Percentiles rank a stretch among this genome's conserved stretches.
phyloP scores from a whole-genome alignment of 2,797 vertebrate genomes.

The Falco cherrug region DNA sequence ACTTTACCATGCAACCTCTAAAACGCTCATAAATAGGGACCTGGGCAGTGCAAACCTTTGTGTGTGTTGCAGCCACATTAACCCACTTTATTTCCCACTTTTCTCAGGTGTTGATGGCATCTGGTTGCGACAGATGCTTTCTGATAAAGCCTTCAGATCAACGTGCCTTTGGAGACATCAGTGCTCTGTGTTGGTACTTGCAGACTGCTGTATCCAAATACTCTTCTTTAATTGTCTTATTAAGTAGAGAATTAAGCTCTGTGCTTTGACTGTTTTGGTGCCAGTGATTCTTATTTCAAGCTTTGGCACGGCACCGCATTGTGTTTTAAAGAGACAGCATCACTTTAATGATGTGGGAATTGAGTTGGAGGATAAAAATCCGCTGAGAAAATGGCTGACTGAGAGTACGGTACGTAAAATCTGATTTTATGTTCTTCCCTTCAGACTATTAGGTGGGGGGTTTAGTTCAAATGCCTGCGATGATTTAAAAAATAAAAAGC shows the following conservation, averaged over 20 bases:
- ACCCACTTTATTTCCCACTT: slow-evolving; percentile 35
- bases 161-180: slow-evolving; percentile 68
- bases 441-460: slow-evolving; percentile 59
- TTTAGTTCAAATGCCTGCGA: slow-evolving; percentile 55
- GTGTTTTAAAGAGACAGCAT: slow-evolving; percentile 63
- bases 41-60: not conserved
- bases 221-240: slow-evolving; percentile 74
- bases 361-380: slow-evolving; percentile 67
- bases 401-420: slow-evolving; percentile 47
- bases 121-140: slow-evolving; percentile 68
- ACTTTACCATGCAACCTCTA: not conserved
- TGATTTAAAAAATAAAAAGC: slow-evolving; percentile 74
- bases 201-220: slow-evolving; percentile 65
- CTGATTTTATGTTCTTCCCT: slow-evolving; percentile 64
- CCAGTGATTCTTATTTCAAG: slow-evolving; percentile 71
- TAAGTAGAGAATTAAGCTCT: slow-evolving; percentile 71
- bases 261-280: slow-evolving; percentile 69
- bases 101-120: slow-evolving; percentile 65
- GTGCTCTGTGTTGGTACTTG: slow-evolving; percentile 67
- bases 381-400: slow-evolving; percentile 67
- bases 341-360: slow-evolving; percentile 66
- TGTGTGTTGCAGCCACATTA: not conserved
- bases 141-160: slow-evolving; percentile 68
- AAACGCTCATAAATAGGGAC: not conserved
- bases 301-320: slow-evolving; percentile 44